Conservation (phyloP, 2,113 vertebrate species). For the Bettongia penicillata region DNA sequence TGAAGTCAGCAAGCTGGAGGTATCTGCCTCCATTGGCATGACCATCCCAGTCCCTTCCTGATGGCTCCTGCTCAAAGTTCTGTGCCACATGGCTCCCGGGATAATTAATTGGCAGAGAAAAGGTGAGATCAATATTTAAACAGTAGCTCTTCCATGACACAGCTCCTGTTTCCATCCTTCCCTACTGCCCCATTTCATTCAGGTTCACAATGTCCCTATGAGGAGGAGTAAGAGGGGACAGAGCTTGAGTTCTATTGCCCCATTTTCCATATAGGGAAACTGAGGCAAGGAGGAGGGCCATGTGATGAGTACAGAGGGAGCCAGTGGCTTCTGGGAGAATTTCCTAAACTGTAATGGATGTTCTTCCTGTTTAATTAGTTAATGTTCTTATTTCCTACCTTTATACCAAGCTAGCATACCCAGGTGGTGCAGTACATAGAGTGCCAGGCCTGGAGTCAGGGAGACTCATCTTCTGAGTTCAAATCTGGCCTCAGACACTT, state of each 20-base stretch:
- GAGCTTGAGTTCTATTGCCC: neutral
- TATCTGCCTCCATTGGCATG: neutral
- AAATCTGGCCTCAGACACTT: neutral
- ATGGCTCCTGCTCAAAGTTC: neutral
- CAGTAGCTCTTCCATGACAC: neutral
- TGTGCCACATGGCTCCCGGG: neutral
- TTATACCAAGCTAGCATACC: neutral
- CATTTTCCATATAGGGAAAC: neutral
- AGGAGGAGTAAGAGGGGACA: accelerated
- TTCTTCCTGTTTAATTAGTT: neutral
- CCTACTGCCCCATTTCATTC: neutral
- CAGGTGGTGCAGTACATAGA: neutral
- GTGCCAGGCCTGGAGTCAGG: too few species aligned
- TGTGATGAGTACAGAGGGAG: neutral
- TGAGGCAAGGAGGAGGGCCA: accelerated
- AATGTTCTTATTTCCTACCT: neutral
- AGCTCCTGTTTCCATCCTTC: neutral
- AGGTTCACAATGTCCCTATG: accelerated
- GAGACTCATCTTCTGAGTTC: neutral
- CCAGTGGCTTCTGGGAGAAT: neutral
- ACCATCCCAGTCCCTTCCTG: neutral
- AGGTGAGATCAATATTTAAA: neutral
- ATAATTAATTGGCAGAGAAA: neutral
- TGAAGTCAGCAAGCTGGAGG: neutral
- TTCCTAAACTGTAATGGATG: neutral